Percentiles rank a stretch among this genome's conserved stretches.
Evolutionary conservation across 2,888 invertebrate genomes (phyloP).

Genomic region (Ypsolopha sequella): DNA sequence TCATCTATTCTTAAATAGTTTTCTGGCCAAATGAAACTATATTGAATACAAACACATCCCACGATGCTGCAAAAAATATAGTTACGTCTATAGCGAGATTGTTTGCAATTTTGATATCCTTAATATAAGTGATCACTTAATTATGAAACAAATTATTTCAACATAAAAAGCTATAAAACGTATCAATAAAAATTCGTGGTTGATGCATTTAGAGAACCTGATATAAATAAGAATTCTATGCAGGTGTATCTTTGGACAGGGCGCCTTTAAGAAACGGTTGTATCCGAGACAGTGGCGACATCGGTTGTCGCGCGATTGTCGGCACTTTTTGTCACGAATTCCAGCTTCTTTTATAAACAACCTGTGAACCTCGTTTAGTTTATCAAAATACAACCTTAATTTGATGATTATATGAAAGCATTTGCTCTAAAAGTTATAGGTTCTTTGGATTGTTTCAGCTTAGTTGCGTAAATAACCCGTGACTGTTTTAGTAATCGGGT

Average conservation of each 20-base stretch:
- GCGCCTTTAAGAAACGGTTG: slow-evolving; percentile 47
- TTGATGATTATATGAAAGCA: neutral
- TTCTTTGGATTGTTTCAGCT: neutral
- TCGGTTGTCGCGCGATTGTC: slow-evolving; percentile 46
- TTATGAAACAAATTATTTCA: too few species aligned
- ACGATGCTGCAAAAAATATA: too few species aligned
- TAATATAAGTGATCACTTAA: too few species aligned
- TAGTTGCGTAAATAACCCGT: slow-evolving; percentile 21
- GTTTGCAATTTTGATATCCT: too few species aligned
- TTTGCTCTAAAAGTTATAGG: neutral
- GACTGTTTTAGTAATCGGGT: slow-evolving; percentile 66
- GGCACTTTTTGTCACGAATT: slow-evolving; percentile 49
- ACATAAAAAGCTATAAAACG: too few species aligned
- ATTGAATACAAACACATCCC: too few species aligned
- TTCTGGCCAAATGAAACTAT: too few species aligned
- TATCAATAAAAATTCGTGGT: too few species aligned
- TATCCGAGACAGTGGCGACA: slow-evolving; percentile 9
- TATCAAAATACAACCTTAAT: neutral
- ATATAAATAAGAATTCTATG: slow-evolving; percentile 53
- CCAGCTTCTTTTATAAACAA: neutral
- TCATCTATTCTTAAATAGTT: too few species aligned
- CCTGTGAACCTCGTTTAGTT: neutral
- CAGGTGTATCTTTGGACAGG: slow-evolving; percentile 59
- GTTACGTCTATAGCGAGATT: too few species aligned
- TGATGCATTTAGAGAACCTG: slow-evolving; percentile 38